Evolutionary conservation across 2,797 vertebrate species (phyloP).

Genomic region (Distichodus sexfasciatus): DNA sequence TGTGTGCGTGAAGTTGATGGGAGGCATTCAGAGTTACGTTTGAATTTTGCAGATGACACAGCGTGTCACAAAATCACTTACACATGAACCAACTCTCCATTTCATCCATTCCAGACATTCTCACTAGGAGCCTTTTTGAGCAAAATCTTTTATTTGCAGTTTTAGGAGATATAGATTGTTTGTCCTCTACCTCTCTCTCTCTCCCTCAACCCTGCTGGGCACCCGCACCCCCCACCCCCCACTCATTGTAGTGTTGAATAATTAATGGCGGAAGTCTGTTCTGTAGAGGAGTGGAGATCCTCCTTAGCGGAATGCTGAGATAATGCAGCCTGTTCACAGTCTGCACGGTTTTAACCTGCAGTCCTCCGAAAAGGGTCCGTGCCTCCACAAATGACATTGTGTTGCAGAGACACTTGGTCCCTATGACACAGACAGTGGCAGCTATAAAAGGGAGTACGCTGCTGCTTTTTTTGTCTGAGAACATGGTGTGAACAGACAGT

Average conservation of each 20-base stretch:
- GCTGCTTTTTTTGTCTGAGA: too few species aligned
- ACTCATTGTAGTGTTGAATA: conserved; percentile 35
- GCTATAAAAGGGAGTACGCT: too few species aligned
- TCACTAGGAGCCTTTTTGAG: neutral
- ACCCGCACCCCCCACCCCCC: conserved; percentile 23
- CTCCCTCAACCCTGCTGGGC: neutral
- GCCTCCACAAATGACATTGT: neutral
- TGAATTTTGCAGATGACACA: neutral
- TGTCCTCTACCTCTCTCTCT: neutral
- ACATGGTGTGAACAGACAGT: too few species aligned
- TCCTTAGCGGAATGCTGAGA: neutral
- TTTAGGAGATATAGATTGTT: conserved; percentile 26
- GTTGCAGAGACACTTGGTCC: neutral
- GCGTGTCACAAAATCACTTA: neutral
- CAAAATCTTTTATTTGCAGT: conserved; percentile 17
- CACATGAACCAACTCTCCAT: neutral
- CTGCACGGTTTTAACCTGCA: neutral
- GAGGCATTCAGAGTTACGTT: neutral
- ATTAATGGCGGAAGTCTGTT: conserved; percentile 36
- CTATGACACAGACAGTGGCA: neutral
- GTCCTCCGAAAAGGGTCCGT: neutral
- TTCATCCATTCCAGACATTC: conserved; percentile 9
- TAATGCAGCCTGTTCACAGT: neutral
- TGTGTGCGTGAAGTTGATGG: neutral
- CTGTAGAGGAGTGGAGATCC: conserved; percentile 13